These are phyloP conservation scores for Asteroscopus sphinx DNA, from an alignment of 2,888 invertebrate genomes.

Conservation along the genomic window DNA sequence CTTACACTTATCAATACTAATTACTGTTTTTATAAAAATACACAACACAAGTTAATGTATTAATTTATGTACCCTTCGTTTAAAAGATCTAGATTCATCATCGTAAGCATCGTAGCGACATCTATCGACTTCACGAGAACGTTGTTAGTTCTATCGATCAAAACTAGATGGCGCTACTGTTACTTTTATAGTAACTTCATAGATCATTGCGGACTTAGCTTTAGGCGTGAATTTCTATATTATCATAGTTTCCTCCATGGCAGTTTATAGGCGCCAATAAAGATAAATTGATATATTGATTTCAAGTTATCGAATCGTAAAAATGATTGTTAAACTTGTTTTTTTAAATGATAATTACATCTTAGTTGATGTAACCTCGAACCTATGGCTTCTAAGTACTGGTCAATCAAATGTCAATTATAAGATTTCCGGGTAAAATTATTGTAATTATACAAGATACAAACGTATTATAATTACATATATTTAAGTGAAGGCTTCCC, in stretches of 20 bases:
- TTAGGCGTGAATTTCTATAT: conserved; percentile 15
- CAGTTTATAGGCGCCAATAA: conserved; percentile 43
- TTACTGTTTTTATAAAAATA: conserved; percentile 41
- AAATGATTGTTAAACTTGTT: conserved; percentile 52
- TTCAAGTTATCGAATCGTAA: conserved; percentile 48
- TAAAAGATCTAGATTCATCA: conserved; percentile 25
- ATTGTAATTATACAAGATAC: conserved; percentile 40
- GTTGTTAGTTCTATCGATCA: conserved; percentile 62
- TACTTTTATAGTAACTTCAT: conserved; percentile 1
- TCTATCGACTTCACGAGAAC: conserved; percentile 67
- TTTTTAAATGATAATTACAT: conserved; percentile 50
- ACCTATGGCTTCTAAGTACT: conserved; percentile 44
- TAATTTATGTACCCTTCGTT: conserved; percentile 65
- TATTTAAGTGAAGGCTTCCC: conserved; percentile 19
- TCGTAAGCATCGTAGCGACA: conserved; percentile 62
- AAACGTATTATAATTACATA: conserved; percentile 28
- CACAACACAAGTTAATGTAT: conserved; percentile 48
- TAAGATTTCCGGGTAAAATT: conserved; percentile 56
- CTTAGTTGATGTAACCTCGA: conserved; percentile 53
- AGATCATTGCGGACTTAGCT: conserved; percentile 18
- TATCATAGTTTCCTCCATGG: conserved; percentile 19
- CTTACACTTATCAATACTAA: conserved; percentile 45
- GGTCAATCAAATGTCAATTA: conserved; percentile 63
- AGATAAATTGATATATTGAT: conserved; percentile 42
- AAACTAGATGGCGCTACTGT: conserved; percentile 69